These are phyloP conservation scores for Anoplolepis gracilipes DNA, from an alignment of 1,140 invertebrate genomes.

Conservation along the genomic window DNA sequence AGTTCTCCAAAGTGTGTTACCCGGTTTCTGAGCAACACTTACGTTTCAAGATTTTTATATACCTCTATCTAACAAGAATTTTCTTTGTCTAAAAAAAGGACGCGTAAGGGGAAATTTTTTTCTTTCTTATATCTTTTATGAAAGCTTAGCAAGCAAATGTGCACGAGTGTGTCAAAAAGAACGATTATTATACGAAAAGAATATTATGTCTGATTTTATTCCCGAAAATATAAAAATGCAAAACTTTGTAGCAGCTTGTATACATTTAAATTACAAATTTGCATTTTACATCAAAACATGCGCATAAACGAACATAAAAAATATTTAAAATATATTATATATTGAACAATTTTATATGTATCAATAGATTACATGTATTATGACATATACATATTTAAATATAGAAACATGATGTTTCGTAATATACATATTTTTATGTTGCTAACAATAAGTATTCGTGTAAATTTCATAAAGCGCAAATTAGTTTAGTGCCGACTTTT, in stretches of 20 bases:
- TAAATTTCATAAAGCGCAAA: not conserved
- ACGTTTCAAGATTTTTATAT: not conserved
- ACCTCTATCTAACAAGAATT: not conserved
- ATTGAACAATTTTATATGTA: constrained; percentile 6
- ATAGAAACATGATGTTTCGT: not conserved
- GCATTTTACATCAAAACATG: constrained; percentile 33
- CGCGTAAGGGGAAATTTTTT: not conserved
- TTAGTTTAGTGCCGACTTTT: not conserved
- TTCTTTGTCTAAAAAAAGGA: not conserved
- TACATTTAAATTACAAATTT: constrained; percentile 52
- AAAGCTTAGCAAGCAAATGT: not conserved
- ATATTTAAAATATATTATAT: not conserved
- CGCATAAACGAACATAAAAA: constrained; percentile 15
- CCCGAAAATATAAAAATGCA: constrained; percentile 37
- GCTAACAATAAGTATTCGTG: not conserved
- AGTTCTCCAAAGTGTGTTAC: not conserved
- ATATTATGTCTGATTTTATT: constrained; percentile 22
- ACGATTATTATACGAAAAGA: constrained; percentile 7
- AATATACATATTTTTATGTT: not conserved
- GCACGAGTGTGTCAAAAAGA: constrained; percentile 1
- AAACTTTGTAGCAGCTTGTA: constrained; percentile 14
- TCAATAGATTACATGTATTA: constrained; percentile 13
- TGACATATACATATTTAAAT: not conserved
- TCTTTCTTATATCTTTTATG: not conserved
- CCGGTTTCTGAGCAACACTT: not conserved